Percentiles rank a stretch among this genome's conserved stretches.
Evolutionary conservation across 2,113 vertebrate genomes (phyloP).

Genomic region (Tauraco erythrolophus): DNA sequence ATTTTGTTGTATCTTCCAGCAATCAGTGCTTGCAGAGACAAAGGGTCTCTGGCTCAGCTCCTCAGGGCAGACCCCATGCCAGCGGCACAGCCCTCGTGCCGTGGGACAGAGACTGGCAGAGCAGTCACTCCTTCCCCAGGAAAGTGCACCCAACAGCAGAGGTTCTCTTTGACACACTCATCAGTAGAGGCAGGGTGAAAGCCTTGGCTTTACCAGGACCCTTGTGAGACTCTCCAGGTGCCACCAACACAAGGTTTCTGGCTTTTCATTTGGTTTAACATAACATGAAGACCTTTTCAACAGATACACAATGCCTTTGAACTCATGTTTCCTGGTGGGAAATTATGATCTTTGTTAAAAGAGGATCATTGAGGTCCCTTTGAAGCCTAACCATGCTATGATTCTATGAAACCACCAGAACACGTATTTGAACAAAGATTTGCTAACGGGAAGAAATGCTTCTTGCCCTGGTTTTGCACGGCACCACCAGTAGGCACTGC

Average conservation of each 20-base stretch:
- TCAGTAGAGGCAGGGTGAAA: neutral
- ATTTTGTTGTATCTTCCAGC: neutral
- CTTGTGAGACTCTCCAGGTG: neutral
- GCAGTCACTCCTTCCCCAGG: neutral
- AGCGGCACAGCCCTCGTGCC: too few relatives aligned
- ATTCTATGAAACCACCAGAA: neutral
- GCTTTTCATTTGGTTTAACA: neutral
- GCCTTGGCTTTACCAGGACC: neutral
- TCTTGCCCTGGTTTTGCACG: fast-evolving
- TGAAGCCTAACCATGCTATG: too few relatives aligned
- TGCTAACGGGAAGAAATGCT: fast-evolving
- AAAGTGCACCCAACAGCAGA: neutral
- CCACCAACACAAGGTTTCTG: too few relatives aligned
- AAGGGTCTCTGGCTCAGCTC: neutral
- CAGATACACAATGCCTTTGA: neutral
- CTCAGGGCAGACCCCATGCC: neutral
- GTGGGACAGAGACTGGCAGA: neutral
- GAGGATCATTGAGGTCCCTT: too few relatives aligned
- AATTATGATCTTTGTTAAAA: too few relatives aligned
- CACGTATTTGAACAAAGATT: fast-evolving
- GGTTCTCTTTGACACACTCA: neutral
- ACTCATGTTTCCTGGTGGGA: neutral
- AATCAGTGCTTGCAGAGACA: neutral
- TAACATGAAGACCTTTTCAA: fast-evolving
- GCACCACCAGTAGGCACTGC: neutral